phyloP scores from a whole-genome alignment of 2,888 invertebrate species.

The Euplagia quadripunctaria region DNA sequence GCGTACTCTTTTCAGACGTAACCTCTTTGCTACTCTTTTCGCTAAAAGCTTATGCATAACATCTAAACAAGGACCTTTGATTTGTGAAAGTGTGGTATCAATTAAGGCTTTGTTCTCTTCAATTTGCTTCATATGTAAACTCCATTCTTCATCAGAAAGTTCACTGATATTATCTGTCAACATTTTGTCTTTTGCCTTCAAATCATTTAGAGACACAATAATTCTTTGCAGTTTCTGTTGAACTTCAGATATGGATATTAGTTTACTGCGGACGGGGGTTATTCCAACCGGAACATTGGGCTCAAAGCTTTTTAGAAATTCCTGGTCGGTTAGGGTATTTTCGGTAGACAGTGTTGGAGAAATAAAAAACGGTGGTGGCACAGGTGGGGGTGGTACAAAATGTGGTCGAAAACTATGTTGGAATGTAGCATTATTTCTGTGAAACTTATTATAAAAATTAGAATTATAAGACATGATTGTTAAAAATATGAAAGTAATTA shows the following conservation, averaged over 20 bases:
- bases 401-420: conserved; percentile 57
- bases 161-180: conserved; percentile 77
- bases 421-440: conserved; percentile 76
- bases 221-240: conserved; percentile 61
- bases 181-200: conserved; percentile 69
- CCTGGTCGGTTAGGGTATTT: conserved; percentile 55
- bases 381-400: conserved; percentile 61
- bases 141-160: conserved; percentile 87
- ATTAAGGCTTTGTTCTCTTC: conserved; percentile 82
- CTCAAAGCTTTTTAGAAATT: conserved; percentile 68
- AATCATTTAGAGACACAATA: conserved; percentile 54
- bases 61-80: conserved; percentile 76
- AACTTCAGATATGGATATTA: conserved; percentile 59
- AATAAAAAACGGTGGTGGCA: conserved; percentile 51
- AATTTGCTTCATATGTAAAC: conserved; percentile 79
- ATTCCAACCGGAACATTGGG: conserved; percentile 24
- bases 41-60: conserved; percentile 75
- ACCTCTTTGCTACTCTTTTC: conserved; percentile 80
- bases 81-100: conserved; percentile 68
- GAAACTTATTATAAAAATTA: conserved; percentile 74
- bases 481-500: conserved; percentile 60
- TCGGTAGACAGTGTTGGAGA: conserved; percentile 23
- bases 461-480: conserved; percentile 81
- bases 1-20: conserved; percentile 78
- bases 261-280: conserved; percentile 27